Evolutionary conservation across 2,113 vertebrate genomes (phyloP), one percentile per base, ranked within the genome.

Genomic region (Sinocyclocheilus rhinocerous): DNA sequence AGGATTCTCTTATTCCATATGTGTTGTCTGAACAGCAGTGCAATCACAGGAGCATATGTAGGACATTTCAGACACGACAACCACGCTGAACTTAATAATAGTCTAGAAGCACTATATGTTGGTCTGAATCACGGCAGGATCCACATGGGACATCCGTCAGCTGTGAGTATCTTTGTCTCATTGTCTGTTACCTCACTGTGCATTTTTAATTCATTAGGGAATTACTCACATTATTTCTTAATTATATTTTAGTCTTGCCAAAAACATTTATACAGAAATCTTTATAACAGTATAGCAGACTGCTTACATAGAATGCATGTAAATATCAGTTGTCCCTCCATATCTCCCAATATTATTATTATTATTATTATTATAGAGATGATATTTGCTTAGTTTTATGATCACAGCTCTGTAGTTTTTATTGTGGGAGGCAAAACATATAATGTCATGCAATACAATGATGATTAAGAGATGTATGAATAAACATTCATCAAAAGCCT

Each of bases 111-210:
- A 70, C 5, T 61, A 15, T 78, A 39, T 39, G 29, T 42, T 86
- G 70, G 87, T 76, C 78, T 86, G 73, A 84, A 55, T 80, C 84
- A 76, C 61, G 73, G 65, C 22, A n/a, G 57, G 72, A 59, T 65
- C 59, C 85, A 22, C 65, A 50, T 78, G 85, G 52, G 87, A 84
- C 69, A 22, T 10, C 36, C 36, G 15, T 80, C 61, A 59, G 52
- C 52, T 59, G 52, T 52, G 45, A 18, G 75, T 52, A 6, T 45
- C 70, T n/a, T 77, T 29, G 76, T 57, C 76, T 55, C 8, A 11
- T 33, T 76, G 48, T 76, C 45, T 76, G 45, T 0, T 52, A 18
- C 75, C 0, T 13, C 13, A 50, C 75, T 0, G 2, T 76, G 13
- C 8, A 11, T 15, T 78, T 78, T 57, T n/a, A 11, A 39, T 59